phyloP scores from a whole-genome alignment of 2,797 vertebrate genomes.

The Mus spretus region DNA sequence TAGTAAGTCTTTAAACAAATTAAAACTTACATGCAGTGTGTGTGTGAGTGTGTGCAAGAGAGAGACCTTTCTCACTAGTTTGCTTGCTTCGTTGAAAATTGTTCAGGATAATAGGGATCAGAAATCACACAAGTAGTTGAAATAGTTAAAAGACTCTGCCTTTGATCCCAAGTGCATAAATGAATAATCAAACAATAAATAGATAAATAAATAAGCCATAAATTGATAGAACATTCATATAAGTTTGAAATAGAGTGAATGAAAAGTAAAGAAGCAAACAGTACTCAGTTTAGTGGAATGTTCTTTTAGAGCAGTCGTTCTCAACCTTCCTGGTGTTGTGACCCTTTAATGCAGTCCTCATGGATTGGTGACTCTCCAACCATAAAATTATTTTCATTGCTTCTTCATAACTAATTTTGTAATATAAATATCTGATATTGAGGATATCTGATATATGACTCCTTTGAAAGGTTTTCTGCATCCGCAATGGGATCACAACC shows the following conservation, averaged over 20 bases:
- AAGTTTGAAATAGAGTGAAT: constrained; percentile 23
- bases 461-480: neutral
- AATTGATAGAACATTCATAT: constrained; percentile 1
- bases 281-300: neutral
- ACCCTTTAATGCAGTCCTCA: neutral
- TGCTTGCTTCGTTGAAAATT: constrained; percentile 15
- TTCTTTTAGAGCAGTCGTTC: too few species aligned
- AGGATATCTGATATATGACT: neutral
- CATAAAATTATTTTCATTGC: neutral
- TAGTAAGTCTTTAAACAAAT: neutral
- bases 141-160: neutral
- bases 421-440: neutral
- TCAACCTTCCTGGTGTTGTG: neutral
- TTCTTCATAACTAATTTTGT: neutral
- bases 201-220: neutral
- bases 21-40: neutral
- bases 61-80: neutral
- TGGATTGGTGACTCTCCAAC: neutral
- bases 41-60: neutral
- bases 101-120: constrained; percentile 18
- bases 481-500: neutral
- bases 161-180: neutral
- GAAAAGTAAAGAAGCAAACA: neutral
- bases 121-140: constrained; percentile 58
- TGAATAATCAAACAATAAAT: neutral